Conservation (phyloP, 2,888 invertebrate species). For the Amphimallon solstitiale region DNA sequence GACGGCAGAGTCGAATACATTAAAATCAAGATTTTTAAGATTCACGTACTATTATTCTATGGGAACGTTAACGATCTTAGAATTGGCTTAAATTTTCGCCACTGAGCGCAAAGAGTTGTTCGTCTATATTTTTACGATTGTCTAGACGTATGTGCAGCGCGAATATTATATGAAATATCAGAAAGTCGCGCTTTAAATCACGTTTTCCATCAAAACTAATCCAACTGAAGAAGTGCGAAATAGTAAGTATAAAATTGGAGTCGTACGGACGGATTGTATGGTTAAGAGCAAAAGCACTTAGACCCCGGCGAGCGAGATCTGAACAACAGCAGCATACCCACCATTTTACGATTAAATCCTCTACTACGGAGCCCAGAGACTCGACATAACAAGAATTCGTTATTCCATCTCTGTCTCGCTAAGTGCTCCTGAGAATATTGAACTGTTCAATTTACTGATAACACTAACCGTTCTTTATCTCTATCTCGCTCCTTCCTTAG, state of each 20-base stretch:
- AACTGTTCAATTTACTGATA: constrained; percentile 55
- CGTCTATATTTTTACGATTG: constrained; percentile 10
- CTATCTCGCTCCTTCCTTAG: constrained; percentile 5
- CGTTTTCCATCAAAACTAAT: constrained; percentile 23
- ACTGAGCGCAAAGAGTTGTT: constrained; percentile 8
- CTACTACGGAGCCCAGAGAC: constrained; percentile 53
- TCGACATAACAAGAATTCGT: constrained; percentile 55
- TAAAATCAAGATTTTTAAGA: no score
- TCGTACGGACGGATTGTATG: constrained; percentile 50
- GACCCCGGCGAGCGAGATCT: constrained; percentile 51
- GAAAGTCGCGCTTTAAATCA: constrained; percentile 22
- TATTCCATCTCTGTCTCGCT: constrained; percentile 35
- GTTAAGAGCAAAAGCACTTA: constrained; percentile 57
- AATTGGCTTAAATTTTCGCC: constrained; percentile 6
- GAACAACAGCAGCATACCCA: constrained; percentile 51
- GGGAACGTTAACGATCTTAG: neutral
- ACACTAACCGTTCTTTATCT: constrained; percentile 37
- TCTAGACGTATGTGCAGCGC: neutral
- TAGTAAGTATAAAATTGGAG: constrained; percentile 52
- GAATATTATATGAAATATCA: constrained; percentile 28
- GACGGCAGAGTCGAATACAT: no score
- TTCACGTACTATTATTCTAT: neutral
- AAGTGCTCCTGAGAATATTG: constrained; percentile 58
- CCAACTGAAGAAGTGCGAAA: constrained; percentile 45
- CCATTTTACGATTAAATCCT: constrained; percentile 60